Conservation (phyloP, 2,888 invertebrate species). For the Cremastinae sp. region DNA sequence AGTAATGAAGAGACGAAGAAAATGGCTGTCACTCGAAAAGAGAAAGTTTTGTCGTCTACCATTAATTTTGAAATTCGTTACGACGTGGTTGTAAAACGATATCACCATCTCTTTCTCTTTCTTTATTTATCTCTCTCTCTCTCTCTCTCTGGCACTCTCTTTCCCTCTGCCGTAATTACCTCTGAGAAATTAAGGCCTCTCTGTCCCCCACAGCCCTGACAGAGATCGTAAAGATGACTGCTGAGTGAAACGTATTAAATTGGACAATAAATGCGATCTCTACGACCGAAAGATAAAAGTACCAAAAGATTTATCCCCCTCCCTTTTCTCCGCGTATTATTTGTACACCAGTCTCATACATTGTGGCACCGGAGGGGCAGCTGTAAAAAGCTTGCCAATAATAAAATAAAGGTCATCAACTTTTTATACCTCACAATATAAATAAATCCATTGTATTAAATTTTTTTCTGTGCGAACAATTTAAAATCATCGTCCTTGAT, state of each 20-base stretch:
- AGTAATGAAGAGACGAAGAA: conserved; percentile 24
- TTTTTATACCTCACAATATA: no score
- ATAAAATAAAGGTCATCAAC: no score
- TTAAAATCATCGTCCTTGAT: no score
- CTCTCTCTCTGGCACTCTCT: no score
- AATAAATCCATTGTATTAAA: no score
- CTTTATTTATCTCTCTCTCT: no score
- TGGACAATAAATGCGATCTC: conserved; percentile 47
- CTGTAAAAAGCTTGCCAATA: conserved; percentile 20
- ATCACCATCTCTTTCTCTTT: no score
- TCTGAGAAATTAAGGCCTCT: conserved; percentile 53
- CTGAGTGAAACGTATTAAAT: conserved; percentile 50
- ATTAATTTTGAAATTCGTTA: conserved; percentile 53
- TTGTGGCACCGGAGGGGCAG: background rate
- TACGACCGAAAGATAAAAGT: conserved; percentile 10
- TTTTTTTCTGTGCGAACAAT: no score
- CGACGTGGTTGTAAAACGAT: conserved; percentile 37
- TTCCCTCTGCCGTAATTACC: no score
- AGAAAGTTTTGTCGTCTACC: conserved; percentile 31
- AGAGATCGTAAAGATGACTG: conserved; percentile 52
- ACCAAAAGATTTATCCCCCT: conserved; percentile 9
- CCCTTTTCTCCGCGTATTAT: background rate
- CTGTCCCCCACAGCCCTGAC: conserved; percentile 14
- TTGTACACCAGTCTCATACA: background rate
- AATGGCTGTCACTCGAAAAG: background rate